Evolutionary conservation across 2,113 vertebrate genomes (phyloP).

Genomic region (Zosterops hypoxanthus): DNA sequence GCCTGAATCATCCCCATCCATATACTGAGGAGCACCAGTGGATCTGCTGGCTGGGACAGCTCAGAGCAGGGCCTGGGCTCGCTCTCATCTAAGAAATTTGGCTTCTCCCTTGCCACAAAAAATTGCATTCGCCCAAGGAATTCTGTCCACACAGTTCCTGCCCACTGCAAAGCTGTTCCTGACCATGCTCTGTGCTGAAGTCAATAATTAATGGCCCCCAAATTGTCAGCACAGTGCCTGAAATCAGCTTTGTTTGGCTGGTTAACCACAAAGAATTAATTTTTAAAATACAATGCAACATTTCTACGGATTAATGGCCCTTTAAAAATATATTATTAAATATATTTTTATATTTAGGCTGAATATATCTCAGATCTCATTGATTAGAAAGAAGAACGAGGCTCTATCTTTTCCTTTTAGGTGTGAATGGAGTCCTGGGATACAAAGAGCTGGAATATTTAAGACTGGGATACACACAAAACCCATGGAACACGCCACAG

Average conservation of each 20-base stretch:
- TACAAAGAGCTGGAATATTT: neutral
- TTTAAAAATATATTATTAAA: neutral
- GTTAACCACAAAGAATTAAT: neutral
- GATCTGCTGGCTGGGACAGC: neutral
- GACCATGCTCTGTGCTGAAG: neutral
- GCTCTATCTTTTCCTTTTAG: neutral
- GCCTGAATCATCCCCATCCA: constrained; percentile 40
- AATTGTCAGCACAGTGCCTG: neutral
- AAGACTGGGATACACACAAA: neutral
- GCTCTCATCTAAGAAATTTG: neutral
- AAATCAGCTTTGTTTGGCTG: neutral
- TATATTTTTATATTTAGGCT: neutral
- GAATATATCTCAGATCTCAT: neutral
- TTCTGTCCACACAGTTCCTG: neutral
- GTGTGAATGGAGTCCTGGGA: neutral
- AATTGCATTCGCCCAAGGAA: neutral
- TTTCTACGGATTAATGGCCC: neutral
- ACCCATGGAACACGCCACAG: neutral
- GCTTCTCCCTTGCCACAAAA: neutral
- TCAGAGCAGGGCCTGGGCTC: neutral
- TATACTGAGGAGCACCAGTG: neutral
- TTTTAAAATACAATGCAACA: neutral
- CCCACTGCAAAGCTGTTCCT: neutral
- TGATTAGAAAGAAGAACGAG: neutral
- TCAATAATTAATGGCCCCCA: neutral